These are phyloP conservation scores for Bufotes viridis DNA, from an alignment of 2,797 vertebrate genomes.

Conservation along the genomic window DNA sequence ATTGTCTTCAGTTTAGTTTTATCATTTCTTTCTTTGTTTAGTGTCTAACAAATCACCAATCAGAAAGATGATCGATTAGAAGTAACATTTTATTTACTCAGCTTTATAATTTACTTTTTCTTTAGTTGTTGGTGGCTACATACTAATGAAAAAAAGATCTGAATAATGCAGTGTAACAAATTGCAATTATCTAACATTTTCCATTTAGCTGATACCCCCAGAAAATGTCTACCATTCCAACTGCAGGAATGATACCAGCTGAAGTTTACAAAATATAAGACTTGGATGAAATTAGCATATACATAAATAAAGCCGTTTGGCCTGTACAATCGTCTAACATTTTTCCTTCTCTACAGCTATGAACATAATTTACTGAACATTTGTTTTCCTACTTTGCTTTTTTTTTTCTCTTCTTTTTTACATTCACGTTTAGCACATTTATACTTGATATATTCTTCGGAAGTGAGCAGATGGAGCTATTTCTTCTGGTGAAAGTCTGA, in stretches of 20 bases:
- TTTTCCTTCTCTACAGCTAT: constrained; percentile 3
- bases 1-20: too few relatives aligned
- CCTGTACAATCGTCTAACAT: not conserved
- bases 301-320: constrained; percentile 37
- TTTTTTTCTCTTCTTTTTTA: constrained; percentile 61
- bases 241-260: too few relatives aligned
- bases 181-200: not conserved
- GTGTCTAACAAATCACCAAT: not conserved
- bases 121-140: not conserved
- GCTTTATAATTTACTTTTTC: not conserved
- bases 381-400: constrained; percentile 57
- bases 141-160: not conserved
- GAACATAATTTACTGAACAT: constrained; percentile 61
- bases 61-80: not conserved
- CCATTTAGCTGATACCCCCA: not conserved
- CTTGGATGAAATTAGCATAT: constrained; percentile 34
- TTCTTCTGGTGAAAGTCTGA: constrained; percentile 70
- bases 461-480: constrained; percentile 71
- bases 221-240: constrained; percentile 27
- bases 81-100: not conserved
- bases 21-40: too few relatives aligned
- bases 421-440: constrained; percentile 69
- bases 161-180: constrained; percentile 6
- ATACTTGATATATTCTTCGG: constrained; percentile 70
- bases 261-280: constrained; percentile 19